A percentile compares a stretch with the other conserved stretches of the same genome.
Evolutionary conservation across 2,888 invertebrate genomes (phyloP).

Genomic region (Brenthis ino): DNA sequence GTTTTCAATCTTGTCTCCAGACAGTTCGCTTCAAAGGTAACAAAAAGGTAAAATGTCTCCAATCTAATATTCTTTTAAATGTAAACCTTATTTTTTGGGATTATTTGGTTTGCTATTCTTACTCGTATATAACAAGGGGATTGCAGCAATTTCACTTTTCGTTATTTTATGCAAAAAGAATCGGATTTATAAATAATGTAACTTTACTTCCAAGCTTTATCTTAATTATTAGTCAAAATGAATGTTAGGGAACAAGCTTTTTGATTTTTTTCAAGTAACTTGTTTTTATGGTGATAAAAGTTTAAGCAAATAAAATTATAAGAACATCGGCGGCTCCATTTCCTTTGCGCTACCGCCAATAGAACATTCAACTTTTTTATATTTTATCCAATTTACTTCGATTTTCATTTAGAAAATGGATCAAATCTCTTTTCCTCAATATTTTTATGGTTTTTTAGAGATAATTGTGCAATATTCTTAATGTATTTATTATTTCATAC

Average conservation of each 20-base stretch:
- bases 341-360: slow-evolving; percentile 47
- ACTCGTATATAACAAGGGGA: background rate
- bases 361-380: slow-evolving; percentile 40
- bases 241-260: background rate
- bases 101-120: slow-evolving; percentile 12
- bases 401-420: slow-evolving; percentile 29
- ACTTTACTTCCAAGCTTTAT: too few relatives aligned
- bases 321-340: slow-evolving; percentile 53
- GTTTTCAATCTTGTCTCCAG: slow-evolving; percentile 45
- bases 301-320: slow-evolving; percentile 50
- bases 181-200: background rate
- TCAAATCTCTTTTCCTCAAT: slow-evolving; percentile 18
- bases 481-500: too few relatives aligned
- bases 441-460: slow-evolving; percentile 9
- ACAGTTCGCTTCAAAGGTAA: slow-evolving; percentile 28
- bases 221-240: too few relatives aligned
- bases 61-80: slow-evolving; percentile 18
- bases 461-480: background rate
- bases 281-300: slow-evolving; percentile 32
- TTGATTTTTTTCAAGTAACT: slow-evolving; percentile 22
- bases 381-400: slow-evolving; percentile 39
- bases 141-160: slow-evolving; percentile 11
- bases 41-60: slow-evolving; percentile 10
- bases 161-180: slow-evolving; percentile 7
- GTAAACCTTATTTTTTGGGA: slow-evolving; percentile 13